Evolutionary conservation across 2,113 vertebrate species (phyloP).

Genomic region (Halichoerus grypus): DNA sequence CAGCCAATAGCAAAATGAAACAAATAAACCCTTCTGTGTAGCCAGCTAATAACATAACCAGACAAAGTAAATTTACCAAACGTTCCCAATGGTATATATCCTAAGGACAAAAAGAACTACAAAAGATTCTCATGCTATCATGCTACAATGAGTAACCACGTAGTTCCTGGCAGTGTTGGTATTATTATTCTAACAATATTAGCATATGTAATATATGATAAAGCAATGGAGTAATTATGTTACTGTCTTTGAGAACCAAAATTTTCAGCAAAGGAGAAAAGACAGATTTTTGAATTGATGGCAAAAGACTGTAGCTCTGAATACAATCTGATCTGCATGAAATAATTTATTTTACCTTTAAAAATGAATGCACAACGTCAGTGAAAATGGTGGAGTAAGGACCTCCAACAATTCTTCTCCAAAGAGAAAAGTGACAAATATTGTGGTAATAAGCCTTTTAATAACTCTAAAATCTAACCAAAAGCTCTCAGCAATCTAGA

Average conservation of each 20-base stretch:
- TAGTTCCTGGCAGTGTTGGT: neutral
- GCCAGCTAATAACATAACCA: neutral
- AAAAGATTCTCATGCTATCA: constrained; percentile 24
- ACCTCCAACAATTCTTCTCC: neutral
- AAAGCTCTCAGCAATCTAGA: neutral
- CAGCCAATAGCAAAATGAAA: constrained; percentile 28
- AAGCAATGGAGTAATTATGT: neutral
- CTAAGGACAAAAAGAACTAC: neutral
- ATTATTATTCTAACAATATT: constrained; percentile 37
- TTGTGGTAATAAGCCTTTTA: constrained; percentile 3
- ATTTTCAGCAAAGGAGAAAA: neutral
- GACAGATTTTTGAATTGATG: neutral
- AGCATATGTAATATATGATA: neutral
- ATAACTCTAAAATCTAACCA: neutral
- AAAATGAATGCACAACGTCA: neutral
- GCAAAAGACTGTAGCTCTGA: neutral
- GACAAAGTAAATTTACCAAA: neutral
- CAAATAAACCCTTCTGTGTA: neutral
- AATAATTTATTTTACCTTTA: constrained; percentile 39
- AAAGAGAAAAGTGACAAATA: constrained; percentile 7
- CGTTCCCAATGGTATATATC: neutral
- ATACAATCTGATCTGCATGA: neutral
- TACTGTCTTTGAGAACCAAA: constrained; percentile 13
- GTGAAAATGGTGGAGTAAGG: neutral
- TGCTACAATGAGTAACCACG: neutral